A percentile compares a stretch with the other conserved stretches of the same genome.
Evolutionary conservation across 2,888 invertebrate genomes (phyloP).

Genomic region (Penaeus monodon): DNA sequence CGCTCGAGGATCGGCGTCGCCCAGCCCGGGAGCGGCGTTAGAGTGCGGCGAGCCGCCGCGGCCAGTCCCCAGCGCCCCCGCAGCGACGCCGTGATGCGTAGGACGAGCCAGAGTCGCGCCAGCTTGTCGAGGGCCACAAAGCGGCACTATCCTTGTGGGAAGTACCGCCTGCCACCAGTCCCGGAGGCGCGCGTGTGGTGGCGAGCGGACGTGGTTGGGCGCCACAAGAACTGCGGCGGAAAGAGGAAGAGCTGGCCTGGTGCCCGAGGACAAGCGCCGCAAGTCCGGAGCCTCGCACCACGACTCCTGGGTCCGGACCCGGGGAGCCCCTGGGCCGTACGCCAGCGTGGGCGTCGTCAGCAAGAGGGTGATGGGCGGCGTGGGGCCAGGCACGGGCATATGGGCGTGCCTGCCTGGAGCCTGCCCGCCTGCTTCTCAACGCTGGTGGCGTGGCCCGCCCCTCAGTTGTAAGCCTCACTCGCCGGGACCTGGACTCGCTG

Average conservation of each 20-base stretch:
- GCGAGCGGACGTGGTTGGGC: conserved; percentile 25
- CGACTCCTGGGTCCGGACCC: conserved; percentile 61
- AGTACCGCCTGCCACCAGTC: conserved; percentile 48
- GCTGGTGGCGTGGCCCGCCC: conserved; percentile 58
- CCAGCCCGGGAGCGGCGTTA: too few relatives aligned
- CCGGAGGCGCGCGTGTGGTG: conserved; percentile 46
- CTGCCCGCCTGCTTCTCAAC: conserved; percentile 60
- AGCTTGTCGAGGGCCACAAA: background rate
- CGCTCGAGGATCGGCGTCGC: too few relatives aligned
- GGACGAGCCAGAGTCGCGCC: background rate
- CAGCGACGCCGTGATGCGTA: too few relatives aligned
- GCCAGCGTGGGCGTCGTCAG: conserved; percentile 46
- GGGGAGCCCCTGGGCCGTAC: conserved; percentile 59
- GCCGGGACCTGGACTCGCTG: conserved; percentile 57
- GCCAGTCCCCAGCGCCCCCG: too few relatives aligned
- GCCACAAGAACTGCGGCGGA: conserved; percentile 63
- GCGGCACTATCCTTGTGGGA: conserved; percentile 24
- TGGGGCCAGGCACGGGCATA: conserved; percentile 23
- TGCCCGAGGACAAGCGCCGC: conserved; percentile 63
- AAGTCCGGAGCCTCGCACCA: conserved; percentile 60
- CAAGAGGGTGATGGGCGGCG: conserved; percentile 33
- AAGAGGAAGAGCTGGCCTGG: conserved; percentile 65
- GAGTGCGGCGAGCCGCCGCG: too few relatives aligned
- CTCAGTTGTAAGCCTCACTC: conserved; percentile 60
- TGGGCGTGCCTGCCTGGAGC: conserved; percentile 63